Conservation (phyloP, 92 coral and sea anemone species). For the Heliopora coerulea region DNA sequence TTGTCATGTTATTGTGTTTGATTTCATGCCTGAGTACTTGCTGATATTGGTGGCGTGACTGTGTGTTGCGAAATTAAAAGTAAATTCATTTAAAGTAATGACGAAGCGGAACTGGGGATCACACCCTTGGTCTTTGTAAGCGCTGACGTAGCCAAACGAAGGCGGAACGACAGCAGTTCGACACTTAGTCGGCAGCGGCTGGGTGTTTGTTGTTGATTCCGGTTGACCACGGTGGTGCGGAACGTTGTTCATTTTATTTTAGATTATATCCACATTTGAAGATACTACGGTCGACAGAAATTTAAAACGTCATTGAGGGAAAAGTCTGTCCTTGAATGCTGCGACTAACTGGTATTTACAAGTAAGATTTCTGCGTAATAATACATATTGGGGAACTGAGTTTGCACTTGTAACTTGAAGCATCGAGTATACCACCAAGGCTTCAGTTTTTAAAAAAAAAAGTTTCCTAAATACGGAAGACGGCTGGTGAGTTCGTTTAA, state of each 20-base stretch:
- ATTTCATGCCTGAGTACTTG: too few relatives aligned
- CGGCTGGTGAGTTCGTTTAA: too few relatives aligned
- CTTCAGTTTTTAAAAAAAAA: too few relatives aligned
- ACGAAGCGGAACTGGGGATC: neutral
- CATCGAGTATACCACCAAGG: too few relatives aligned
- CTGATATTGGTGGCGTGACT: too few relatives aligned
- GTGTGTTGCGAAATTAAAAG: too few relatives aligned
- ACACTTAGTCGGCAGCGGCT: neutral
- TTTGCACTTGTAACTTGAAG: too few relatives aligned
- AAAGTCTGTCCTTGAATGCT: neutral
- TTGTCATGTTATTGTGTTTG: too few relatives aligned
- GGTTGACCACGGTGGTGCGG: neutral
- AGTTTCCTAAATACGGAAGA: too few relatives aligned
- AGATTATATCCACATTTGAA: neutral
- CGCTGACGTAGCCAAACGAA: conserved; percentile 24
- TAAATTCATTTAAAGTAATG: neutral
- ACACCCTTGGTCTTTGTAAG: neutral
- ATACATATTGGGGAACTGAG: too few relatives aligned
- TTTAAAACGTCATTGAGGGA: neutral
- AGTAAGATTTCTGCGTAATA: too few relatives aligned
- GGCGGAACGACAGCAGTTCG: conserved; percentile 12
- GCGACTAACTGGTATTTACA: too few relatives aligned
- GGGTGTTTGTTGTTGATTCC: neutral
- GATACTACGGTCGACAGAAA: neutral
- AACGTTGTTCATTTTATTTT: conserved; percentile 40